Base-by-base conservation (phyloP, 2,113 vertebrate species). In the Brachionichthys hirsutus region DNA sequence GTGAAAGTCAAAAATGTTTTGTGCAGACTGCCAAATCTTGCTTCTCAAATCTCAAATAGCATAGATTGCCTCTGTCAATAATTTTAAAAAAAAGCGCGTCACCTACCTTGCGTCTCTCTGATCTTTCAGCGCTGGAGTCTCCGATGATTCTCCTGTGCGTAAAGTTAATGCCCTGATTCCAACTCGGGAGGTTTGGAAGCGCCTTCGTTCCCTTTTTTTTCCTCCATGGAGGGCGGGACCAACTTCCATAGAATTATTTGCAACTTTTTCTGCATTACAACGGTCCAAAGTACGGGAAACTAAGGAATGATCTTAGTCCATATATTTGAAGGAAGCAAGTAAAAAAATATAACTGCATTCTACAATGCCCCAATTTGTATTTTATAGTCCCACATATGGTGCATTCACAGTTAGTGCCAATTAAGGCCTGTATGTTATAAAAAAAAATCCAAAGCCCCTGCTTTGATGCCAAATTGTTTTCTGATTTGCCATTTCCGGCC, bases 31-130 rank as follows among this genome's bases (percentile, higher is more conserved):
- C 24, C 24, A 3, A 8, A 4, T 30, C 24, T 30, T 30, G n/a
- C 24, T 30, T 3, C 24, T n/a, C n/a, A n/a, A n/a, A n/a, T n/a
- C 24, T 30, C 24, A 30, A 6, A 6, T 30, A 30, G 8, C 24
- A 30, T 8, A 30, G 5, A 30, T 30, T 30, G 5, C 24, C 24
- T 30, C 24, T 8, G 24, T 30, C 8, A 30, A n/a, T n/a, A n/a
- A n/a, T n/a, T n/a, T n/a, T n/a, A 44, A 44, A 44, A 22, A 48
- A 63, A 67, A n/a, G 17, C 14, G 3, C 6, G 17, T 12, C 16
- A 9, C 84, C 55, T 84, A 87, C 85, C 85, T 87, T 47, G 54
- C 22, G 60, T 75, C 43, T 62, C 43, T 62, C 13, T 40, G 51
- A 52, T 57, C 53, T 15, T 40, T 56, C 48, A 22, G 63, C 6